Percentiles rank a stretch among this genome's conserved stretches.
These are phyloP conservation scores for Anabacerthia variegaticeps DNA, from an alignment of 2,797 vertebrate genomes.

Conservation along the genomic window DNA sequence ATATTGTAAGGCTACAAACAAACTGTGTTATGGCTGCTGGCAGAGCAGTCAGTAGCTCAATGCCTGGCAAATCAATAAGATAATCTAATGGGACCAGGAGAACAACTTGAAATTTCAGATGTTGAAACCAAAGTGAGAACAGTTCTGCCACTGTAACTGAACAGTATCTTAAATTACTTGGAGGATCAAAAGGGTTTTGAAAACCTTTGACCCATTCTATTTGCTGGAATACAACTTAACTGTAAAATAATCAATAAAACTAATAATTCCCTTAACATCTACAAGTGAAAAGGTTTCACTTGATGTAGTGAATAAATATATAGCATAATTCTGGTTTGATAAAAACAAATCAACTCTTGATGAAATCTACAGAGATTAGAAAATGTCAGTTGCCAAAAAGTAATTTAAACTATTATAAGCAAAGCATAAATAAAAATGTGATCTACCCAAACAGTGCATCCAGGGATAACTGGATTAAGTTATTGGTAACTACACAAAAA, in stretches of 20 bases:
- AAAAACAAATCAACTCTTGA: background rate
- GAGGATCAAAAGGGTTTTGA: background rate
- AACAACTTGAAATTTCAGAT: background rate
- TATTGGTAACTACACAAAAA: background rate
- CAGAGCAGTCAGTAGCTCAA: conserved; percentile 16
- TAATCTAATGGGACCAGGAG: background rate
- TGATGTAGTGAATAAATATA: background rate
- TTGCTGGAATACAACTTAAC: background rate
- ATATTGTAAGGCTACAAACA: background rate
- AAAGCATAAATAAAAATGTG: background rate
- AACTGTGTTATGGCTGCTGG: background rate
- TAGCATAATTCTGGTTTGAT: background rate
- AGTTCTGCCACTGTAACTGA: background rate
- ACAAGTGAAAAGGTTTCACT: conserved; percentile 4
- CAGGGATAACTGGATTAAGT: background rate
- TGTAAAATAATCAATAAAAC: conserved; percentile 28
- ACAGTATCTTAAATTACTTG: conserved; percentile 2
- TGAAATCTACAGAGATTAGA: background rate
- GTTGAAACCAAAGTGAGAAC: conserved; percentile 7
- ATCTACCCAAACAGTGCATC: background rate
- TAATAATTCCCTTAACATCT: background rate
- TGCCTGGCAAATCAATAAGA: conserved; percentile 20
- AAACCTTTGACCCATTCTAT: background rate
- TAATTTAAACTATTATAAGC: background rate
- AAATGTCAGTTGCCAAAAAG: background rate